Evolutionary conservation across 2,888 invertebrate genomes (phyloP).

Genomic region (Incurvaria masculella): DNA sequence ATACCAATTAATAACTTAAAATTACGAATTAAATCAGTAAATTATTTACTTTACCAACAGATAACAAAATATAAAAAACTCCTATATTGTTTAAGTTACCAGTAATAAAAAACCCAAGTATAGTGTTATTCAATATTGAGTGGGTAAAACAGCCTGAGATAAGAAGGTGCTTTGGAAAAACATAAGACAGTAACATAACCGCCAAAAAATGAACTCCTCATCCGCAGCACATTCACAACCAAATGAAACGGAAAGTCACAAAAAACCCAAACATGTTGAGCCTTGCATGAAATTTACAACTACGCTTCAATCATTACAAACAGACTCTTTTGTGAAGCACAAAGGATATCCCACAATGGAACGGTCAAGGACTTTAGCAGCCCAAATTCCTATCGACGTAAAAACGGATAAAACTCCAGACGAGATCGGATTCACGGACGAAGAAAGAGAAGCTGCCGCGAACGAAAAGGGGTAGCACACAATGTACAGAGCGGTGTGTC

Average conservation of each 20-base stretch:
- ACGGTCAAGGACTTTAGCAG: conserved; percentile 48
- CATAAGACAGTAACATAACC: too few relatives aligned
- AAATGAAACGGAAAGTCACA: not conserved
- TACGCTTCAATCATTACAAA: conserved; percentile 33
- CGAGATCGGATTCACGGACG: not conserved
- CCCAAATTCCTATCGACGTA: not conserved
- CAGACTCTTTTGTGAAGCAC: conserved; percentile 33
- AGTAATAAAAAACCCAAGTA: too few relatives aligned
- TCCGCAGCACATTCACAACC: not conserved
- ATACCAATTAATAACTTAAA: too few relatives aligned
- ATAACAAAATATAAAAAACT: too few relatives aligned
- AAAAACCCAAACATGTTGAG: conserved; percentile 42
- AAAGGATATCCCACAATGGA: conserved; percentile 30
- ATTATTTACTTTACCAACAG: too few relatives aligned
- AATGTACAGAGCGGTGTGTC: not conserved
- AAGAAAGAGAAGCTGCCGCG: not conserved
- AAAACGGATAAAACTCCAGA: not conserved
- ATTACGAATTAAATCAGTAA: too few relatives aligned
- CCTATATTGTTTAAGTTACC: too few relatives aligned
- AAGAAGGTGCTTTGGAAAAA: too few relatives aligned
- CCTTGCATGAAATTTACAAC: conserved; percentile 51
- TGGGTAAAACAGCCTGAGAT: too few relatives aligned
- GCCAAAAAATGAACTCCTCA: too few relatives aligned
- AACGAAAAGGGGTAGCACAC: not conserved
- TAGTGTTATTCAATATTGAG: too few relatives aligned